Evolutionary conservation across 2,113 vertebrate species (phyloP).

Genomic region (Oceanodroma tethys): DNA sequence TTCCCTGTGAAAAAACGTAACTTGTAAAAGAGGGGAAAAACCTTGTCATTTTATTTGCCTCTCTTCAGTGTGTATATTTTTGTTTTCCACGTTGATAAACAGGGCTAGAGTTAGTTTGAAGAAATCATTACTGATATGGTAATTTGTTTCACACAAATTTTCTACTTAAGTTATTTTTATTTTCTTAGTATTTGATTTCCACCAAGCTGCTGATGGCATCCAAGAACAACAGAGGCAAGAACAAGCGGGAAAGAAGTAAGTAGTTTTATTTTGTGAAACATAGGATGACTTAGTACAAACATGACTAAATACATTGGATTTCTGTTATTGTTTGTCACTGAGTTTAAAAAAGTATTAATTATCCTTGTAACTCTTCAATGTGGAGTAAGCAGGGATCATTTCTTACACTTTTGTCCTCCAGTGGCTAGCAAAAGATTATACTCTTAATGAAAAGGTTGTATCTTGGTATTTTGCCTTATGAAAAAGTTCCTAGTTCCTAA

Average conservation of each 20-base stretch:
- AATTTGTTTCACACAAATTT: neutral
- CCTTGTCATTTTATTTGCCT: neutral
- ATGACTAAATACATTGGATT: neutral
- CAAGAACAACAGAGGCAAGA: constrained; percentile 96
- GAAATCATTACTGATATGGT: neutral
- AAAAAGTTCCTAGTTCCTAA: neutral
- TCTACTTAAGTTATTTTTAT: constrained; percentile 52
- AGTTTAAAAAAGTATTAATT: neutral
- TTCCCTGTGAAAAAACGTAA: neutral
- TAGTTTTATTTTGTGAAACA: neutral
- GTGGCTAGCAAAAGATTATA: neutral
- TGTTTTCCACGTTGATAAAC: neutral
- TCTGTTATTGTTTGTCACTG: neutral
- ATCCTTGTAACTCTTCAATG: neutral
- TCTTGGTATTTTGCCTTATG: neutral
- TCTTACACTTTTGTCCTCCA: neutral
- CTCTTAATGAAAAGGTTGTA: neutral
- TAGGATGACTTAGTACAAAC: neutral
- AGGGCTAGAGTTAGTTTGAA: neutral
- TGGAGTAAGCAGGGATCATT: neutral
- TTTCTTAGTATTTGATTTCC: constrained; percentile 95
- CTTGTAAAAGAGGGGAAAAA: neutral
- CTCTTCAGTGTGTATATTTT: neutral
- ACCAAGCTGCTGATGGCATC: constrained; percentile 96
- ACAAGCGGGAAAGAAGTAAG: constrained; percentile 97